Evolutionary conservation across 1,140 invertebrate genomes (phyloP).

Genomic region (Lethrus apterus): DNA sequence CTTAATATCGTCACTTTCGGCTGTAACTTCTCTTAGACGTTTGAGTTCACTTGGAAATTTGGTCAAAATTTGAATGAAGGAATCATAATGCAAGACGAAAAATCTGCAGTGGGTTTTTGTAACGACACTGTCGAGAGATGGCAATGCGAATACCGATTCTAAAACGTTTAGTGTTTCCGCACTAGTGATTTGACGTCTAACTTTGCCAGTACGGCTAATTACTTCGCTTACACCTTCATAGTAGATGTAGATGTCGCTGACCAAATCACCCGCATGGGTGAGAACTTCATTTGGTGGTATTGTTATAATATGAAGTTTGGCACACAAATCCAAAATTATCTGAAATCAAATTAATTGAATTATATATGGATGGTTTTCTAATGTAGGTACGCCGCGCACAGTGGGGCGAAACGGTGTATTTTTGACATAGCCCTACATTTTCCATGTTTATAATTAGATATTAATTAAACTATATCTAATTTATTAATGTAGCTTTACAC

Average conservation of each 20-base stretch:
- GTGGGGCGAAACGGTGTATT: too few species aligned
- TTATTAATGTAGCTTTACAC: too few species aligned
- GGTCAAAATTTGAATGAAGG: neutral
- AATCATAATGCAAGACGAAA: neutral
- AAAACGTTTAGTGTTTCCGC: neutral
- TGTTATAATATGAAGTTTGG: neutral
- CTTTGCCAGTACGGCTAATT: neutral
- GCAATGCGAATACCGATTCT: neutral
- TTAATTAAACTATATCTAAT: too few species aligned
- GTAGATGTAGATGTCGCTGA: conserved; percentile 3
- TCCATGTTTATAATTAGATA: too few species aligned
- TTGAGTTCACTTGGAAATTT: neutral
- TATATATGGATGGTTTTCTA: too few species aligned
- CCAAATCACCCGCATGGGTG: conserved; percentile 14
- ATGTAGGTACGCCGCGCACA: too few species aligned
- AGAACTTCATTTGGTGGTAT: conserved; percentile 9
- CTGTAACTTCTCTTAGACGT: neutral
- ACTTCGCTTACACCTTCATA: conserved; percentile 3
- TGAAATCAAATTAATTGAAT: too few species aligned
- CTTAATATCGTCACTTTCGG: neutral
- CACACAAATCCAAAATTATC: conserved; percentile 4
- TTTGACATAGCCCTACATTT: too few species aligned
- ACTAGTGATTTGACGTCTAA: neutral
- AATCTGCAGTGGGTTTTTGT: conserved; percentile 4
- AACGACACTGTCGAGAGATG: neutral